Base-by-base conservation (phyloP, 2,888 invertebrate genomes). In the Thereva nobilitata region DNA sequence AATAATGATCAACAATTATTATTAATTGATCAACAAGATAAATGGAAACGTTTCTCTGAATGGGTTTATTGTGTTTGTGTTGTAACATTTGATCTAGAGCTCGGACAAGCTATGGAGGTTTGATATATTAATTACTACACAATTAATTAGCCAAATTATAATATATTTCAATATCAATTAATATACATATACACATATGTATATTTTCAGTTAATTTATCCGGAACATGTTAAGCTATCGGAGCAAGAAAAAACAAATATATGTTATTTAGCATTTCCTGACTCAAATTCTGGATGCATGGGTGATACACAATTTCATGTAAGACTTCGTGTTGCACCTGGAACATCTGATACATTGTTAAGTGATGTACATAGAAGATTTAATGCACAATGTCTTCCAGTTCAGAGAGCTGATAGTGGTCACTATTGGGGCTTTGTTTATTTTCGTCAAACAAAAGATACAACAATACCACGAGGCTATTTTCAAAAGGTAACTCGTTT, bases 251-350 rank as follows among this genome's bases (percentile, higher is more conserved):
- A 92, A 76, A 90, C 90, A 71, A 95, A 93, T 83, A 92, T 99
- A 73, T 98, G 98, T 82, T 99, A 99, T 80, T 85, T 98, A 79
- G 96, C 98, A 47, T 99, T 99, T 81, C 99, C 99, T 2, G 99
- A 99, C 81, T 98, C 98, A 0, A 99, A 99, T 83, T 97, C 97
- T 3, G 96, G 97, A 64, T 96, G 97, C 79, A 97, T 97, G 94
- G 97, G 97, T 57, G 97, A 99, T 79, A 98, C 97, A 55, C 93
- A 92, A 80, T 99, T 97, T 81, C 95, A 97, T 77, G 93, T 99
- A 76, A 86, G 97, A 70, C 86, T 98, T 72, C 88, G 95, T 67
- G 87, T 88, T 72, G 85, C 86, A 69, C 84, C 86, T 7, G 74
- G 73, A 8, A 83, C 82, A 53, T 84, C 87, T 68, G 80, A 82